Evolutionary conservation across 1,140 invertebrate genomes (phyloP).

Genomic region (Tetramorium simillimum): DNA sequence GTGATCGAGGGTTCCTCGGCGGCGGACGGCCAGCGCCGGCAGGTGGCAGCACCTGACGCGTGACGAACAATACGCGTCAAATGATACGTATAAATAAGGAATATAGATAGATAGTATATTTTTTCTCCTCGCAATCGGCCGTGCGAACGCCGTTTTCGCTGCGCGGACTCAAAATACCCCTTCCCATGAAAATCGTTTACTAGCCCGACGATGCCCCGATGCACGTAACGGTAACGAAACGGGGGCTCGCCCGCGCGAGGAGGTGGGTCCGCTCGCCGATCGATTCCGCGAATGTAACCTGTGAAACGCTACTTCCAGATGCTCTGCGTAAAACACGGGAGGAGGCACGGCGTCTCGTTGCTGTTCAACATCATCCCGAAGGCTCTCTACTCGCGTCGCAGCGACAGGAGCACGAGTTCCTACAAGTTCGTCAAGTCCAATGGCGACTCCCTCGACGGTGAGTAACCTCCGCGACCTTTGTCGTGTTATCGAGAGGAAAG

Average conservation of each 20-base stretch:
- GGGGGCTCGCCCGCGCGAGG: not conserved
- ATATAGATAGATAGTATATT: not conserved
- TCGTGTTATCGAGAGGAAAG: not conserved
- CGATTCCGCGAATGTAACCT: not conserved
- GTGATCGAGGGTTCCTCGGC: not conserved
- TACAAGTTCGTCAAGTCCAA: conserved; percentile 79
- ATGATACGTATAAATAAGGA: not conserved
- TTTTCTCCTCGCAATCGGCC: not conserved
- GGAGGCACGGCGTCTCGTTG: conserved; percentile 68
- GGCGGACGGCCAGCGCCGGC: not conserved
- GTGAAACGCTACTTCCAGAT: conserved; percentile 76
- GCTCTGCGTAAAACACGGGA: conserved; percentile 80
- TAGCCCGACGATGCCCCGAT: conserved; percentile 5
- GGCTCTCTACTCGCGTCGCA: conserved; percentile 79
- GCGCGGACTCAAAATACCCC: not conserved
- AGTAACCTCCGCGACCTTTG: conserved; percentile 11
- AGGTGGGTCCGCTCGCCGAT: not conserved
- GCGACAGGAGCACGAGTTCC: conserved; percentile 77
- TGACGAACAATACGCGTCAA: not conserved
- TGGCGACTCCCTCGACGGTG: conserved; percentile 79
- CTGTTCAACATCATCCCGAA: conserved; percentile 73
- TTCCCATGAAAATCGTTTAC: conserved; percentile 9
- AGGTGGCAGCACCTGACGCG: conserved; percentile 12
- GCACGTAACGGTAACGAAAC: not conserved
- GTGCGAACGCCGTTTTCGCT: not conserved